Conservation (phyloP, 1,140 invertebrate genomes). For the Protaetia brevitarsis region DNA sequence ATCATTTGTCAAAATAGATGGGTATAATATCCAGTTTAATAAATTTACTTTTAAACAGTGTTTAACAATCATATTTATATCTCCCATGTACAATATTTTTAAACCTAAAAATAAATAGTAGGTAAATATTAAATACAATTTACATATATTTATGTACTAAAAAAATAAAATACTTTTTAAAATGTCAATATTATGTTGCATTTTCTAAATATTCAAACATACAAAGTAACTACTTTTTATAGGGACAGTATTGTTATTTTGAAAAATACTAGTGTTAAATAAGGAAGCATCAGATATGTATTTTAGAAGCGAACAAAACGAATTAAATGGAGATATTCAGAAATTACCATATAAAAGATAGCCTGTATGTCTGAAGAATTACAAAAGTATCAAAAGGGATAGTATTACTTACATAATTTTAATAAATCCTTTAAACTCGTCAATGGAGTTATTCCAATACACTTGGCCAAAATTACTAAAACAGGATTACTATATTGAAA, state of each 20-base stretch:
- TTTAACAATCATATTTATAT: constrained; percentile 36
- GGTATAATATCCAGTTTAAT: constrained; percentile 57
- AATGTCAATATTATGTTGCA: too few relatives aligned
- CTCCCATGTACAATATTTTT: neutral
- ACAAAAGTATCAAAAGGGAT: constrained; percentile 5
- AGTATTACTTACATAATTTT: constrained; percentile 47
- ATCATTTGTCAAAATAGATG: constrained; percentile 51
- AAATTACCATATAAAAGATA: neutral
- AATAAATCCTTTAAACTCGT: constrained; percentile 51
- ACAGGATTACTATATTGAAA: constrained; percentile 43
- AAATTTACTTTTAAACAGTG: constrained; percentile 47
- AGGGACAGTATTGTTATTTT: too few relatives aligned
- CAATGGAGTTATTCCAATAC: constrained; percentile 44
- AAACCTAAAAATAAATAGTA: constrained; percentile 24
- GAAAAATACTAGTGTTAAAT: too few relatives aligned
- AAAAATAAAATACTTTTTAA: too few relatives aligned
- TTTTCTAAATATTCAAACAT: too few relatives aligned
- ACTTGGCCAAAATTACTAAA: constrained; percentile 46
- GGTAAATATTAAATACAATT: constrained; percentile 35
- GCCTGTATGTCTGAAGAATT: neutral
- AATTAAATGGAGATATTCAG: constrained; percentile 23
- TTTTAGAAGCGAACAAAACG: neutral
- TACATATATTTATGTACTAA: constrained; percentile 27
- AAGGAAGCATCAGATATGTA: too few relatives aligned
- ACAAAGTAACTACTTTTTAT: too few relatives aligned